Percentiles rank a stretch among this genome's conserved stretches.
These are phyloP conservation scores for Uloborus diversus DNA, from an alignment of 1,140 invertebrate species.

Conservation along the genomic window DNA sequence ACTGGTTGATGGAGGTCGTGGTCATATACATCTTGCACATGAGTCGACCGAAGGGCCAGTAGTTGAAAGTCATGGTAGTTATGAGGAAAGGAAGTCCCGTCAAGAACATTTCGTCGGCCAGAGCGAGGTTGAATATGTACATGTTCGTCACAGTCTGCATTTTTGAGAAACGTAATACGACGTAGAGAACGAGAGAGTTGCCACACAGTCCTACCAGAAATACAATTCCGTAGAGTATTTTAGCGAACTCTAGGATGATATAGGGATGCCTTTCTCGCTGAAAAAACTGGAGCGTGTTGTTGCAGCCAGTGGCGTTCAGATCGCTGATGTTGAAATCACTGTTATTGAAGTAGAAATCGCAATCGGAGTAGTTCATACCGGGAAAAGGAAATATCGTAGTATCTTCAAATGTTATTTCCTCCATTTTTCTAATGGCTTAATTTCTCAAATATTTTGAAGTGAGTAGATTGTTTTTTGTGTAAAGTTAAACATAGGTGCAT, in stretches of 20 bases:
- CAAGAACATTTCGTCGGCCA: slow-evolving; percentile 95
- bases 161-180: slow-evolving; percentile 89
- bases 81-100: slow-evolving; percentile 93
- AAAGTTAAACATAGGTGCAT: no score
- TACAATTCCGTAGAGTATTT: slow-evolving; percentile 71
- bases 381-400: not conserved
- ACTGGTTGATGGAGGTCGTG: slow-evolving; percentile 93
- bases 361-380: slow-evolving; percentile 2
- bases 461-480: not conserved
- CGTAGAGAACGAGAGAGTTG: slow-evolving; percentile 95
- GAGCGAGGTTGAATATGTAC: slow-evolving; percentile 94
- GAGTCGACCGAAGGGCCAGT: slow-evolving; percentile 90
- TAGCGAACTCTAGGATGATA: slow-evolving; percentile 56
- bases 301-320: slow-evolving; percentile 1
- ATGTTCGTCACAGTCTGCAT: slow-evolving; percentile 98
- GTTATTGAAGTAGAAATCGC: not conserved
- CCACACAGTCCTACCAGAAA: slow-evolving; percentile 89
- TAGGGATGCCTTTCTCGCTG: not conserved
- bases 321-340: slow-evolving; percentile 15
- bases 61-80: slow-evolving; percentile 81
- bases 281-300: slow-evolving; percentile 2
- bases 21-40: slow-evolving; percentile 95
- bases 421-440: no score
- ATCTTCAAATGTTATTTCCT: not conserved
- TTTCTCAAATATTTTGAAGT: not conserved